phyloP scores from a whole-genome alignment of 2,888 invertebrate genomes.

The Orgyia antiqua region DNA sequence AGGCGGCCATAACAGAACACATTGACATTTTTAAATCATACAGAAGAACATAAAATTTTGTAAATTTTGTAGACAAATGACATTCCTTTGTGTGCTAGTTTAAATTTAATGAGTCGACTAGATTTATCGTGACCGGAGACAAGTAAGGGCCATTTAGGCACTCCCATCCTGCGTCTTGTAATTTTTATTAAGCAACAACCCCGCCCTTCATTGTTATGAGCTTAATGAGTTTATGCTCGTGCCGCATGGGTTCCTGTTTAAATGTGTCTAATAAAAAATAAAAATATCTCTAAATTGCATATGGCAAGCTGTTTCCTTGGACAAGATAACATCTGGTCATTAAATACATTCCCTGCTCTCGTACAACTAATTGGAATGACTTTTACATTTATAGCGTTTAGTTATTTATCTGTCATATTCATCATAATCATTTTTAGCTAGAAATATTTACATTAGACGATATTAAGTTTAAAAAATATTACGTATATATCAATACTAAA shows the following conservation, averaged over 20 bases:
- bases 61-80: constrained; percentile 7
- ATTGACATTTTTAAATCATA: no score
- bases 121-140: constrained; percentile 45
- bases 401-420: not conserved
- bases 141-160: constrained; percentile 56
- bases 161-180: constrained; percentile 70
- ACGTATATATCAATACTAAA: no score
- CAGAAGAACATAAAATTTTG: no score
- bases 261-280: constrained; percentile 25
- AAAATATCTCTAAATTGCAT: constrained; percentile 28
- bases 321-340: constrained; percentile 5
- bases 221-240: constrained; percentile 54
- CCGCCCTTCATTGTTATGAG: constrained; percentile 68
- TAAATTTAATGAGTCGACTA: constrained; percentile 23
- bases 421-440: not conserved
- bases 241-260: constrained; percentile 36
- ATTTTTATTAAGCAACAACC: constrained; percentile 66
- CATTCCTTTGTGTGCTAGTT: constrained; percentile 17
- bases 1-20: no score
- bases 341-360: constrained; percentile 7
- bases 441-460: not conserved
- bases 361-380: constrained; percentile 4
- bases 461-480: no score
- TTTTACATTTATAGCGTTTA: constrained; percentile 4
- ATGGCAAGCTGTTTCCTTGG: constrained; percentile 19